These are phyloP conservation scores for Sphenodon punctatus DNA, from an alignment of 2,797 vertebrate species.

Conservation along the genomic window DNA sequence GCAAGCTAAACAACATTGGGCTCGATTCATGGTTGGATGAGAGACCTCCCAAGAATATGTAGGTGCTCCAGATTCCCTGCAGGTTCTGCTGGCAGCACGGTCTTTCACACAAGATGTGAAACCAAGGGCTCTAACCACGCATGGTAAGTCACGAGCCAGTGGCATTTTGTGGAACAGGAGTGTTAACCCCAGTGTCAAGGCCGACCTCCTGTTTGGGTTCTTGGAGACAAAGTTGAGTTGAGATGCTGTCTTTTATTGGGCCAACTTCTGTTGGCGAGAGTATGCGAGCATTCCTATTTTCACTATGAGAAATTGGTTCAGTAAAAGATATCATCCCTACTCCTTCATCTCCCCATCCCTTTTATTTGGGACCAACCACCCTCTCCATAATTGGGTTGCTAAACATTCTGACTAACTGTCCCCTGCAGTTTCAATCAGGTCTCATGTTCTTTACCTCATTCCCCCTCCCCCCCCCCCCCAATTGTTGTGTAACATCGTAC, in stretches of 20 bases:
- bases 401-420: not conserved
- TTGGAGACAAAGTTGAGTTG: no score
- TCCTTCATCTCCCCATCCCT: no score
- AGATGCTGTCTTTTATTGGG: no score
- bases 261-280: no score
- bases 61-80: not conserved
- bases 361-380: no score
- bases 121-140: not conserved
- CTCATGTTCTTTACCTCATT: constrained; percentile 6
- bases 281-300: no score
- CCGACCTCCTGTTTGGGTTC: not conserved
- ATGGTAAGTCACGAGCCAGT: not conserved
- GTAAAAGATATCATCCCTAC: no score
- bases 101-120: not conserved
- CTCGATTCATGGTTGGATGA: constrained; percentile 2
- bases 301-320: no score
- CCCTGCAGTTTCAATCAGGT: not conserved
- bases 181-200: not conserved
- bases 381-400: no score
- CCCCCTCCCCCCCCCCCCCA: constrained; percentile 31
- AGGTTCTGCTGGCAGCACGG: not conserved
- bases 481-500: not conserved
- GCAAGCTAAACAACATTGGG: constrained; percentile 7
- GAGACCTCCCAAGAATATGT: not conserved
- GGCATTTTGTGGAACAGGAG: accelerated